Base-by-base conservation (phyloP, 2,797 vertebrate species). In the Macroramphosus scolopax region DNA sequence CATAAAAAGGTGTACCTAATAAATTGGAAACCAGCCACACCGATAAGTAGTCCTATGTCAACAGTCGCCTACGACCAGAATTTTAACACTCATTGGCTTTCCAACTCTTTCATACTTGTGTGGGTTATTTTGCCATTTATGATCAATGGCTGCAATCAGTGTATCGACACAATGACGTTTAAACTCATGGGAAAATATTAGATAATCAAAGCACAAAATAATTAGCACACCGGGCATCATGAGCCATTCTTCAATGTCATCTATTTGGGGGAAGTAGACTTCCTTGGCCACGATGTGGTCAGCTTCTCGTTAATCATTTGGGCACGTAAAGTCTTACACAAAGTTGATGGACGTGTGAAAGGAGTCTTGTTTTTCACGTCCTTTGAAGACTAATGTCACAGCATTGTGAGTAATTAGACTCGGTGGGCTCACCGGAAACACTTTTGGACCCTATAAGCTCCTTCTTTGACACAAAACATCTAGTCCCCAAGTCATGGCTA, bases 311-410 rank as follows among this genome's bases (percentile, higher is more conserved):
- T 78, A 84, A 80, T 78, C 83, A 82, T 79, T 80, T 50, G 53
- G 68, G 63, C 67, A 73, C 53, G 45, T 68, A 64, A 80, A 62
- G 77, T 78, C 72, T 31, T 35, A 44, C 37, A 57, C 63, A 56
- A 50, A 74, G 67, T 67, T 79, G 80, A 86, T 70, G 62, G 84
- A 85, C 63, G 26, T 73, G 61, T 83, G 77, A 85, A 85, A 82
- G 52, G 56, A 57, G 38, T 53, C 76, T 74, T 60, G 75, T 79
- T 80, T 73, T 72, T 69, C 49, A 69, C 35, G 42, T 66, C 72
- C 69, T 80, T 77, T 80, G 80, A 82, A 72, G 72, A 72, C 75
- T 47, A 50, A 81, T 82, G 83, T 87, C 80, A 74, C 64, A 63
- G 66, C 57, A 79, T 83, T 86, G 81, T 80, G 65, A 58, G 51